These are phyloP conservation scores for Pachycephala philippinensis DNA, from an alignment of 2,113 vertebrate genomes.

Conservation along the genomic window DNA sequence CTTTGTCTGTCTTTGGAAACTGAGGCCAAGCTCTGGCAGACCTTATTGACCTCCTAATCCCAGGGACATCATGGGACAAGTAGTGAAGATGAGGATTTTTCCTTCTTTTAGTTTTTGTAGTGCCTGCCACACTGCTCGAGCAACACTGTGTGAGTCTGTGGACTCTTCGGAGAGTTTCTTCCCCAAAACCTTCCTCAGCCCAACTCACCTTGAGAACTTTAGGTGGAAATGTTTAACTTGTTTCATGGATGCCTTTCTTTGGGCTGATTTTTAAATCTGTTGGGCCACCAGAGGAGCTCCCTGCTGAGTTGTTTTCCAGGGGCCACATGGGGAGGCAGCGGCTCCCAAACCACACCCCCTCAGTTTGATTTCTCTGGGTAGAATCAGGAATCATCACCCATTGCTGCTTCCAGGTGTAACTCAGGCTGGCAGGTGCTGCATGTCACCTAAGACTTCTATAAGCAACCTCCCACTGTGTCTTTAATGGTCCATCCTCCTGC, in stretches of 20 bases:
- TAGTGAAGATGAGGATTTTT: background rate
- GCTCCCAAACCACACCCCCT: background rate
- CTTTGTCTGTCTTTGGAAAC: background rate
- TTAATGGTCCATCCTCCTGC: background rate
- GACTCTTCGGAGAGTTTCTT: background rate
- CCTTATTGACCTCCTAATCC: background rate
- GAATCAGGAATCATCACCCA: background rate
- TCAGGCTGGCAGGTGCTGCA: background rate
- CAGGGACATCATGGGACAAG: background rate
- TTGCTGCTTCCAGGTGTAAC: background rate
- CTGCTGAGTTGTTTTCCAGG: background rate
- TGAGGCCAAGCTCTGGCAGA: background rate
- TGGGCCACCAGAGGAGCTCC: background rate
- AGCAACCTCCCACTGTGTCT: background rate
- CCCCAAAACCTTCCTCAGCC: background rate
- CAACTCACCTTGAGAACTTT: background rate
- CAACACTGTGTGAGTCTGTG: background rate
- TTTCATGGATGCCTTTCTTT: background rate
- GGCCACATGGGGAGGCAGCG: background rate
- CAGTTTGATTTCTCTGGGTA: background rate
- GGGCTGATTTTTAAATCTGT: background rate
- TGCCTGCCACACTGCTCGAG: background rate
- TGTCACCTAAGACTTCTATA: background rate
- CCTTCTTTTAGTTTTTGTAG: background rate
- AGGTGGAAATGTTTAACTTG: background rate